A percentile compares a stretch with the other conserved stretches of the same genome.
Conservation (phyloP, 2,888 invertebrate species). For the Euphydryas editha region DNA sequence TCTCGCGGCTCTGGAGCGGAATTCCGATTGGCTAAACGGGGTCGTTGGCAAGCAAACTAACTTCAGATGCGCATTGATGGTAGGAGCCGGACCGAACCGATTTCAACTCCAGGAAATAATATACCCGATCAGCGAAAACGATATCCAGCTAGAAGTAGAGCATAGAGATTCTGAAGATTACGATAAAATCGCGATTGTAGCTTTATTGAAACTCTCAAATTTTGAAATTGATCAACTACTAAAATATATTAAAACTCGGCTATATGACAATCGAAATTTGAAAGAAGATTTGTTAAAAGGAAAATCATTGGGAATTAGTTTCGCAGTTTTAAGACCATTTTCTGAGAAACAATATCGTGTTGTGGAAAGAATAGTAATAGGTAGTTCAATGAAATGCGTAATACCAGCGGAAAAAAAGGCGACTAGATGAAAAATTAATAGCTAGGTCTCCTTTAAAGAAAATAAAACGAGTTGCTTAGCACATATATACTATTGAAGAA, state of each 20-base stretch:
- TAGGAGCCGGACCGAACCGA: conserved; percentile 73
- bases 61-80: conserved; percentile 70
- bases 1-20: conserved; percentile 65
- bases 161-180: conserved; percentile 68
- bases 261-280: conserved; percentile 59
- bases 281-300: conserved; percentile 69
- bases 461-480: conserved; percentile 52
- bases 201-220: conserved; percentile 62
- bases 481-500: neutral
- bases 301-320: conserved; percentile 66
- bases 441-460: conserved; percentile 59
- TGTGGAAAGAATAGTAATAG: conserved; percentile 66
- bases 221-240: conserved; percentile 62
- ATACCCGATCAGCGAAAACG: conserved; percentile 61
- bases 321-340: conserved; percentile 66
- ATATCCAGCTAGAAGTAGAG: conserved; percentile 70
- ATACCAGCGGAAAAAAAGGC: conserved; percentile 58
- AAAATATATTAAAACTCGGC: conserved; percentile 63
- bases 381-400: conserved; percentile 55
- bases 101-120: conserved; percentile 72
- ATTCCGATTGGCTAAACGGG: conserved; percentile 68
- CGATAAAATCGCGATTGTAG: conserved; percentile 73
- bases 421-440: conserved; percentile 59
- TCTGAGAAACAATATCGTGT: conserved; percentile 69
- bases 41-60: conserved; percentile 62